Evolutionary conservation across 2,888 invertebrate genomes (phyloP).

Genomic region (Gastracanthus pulcherrimus): DNA sequence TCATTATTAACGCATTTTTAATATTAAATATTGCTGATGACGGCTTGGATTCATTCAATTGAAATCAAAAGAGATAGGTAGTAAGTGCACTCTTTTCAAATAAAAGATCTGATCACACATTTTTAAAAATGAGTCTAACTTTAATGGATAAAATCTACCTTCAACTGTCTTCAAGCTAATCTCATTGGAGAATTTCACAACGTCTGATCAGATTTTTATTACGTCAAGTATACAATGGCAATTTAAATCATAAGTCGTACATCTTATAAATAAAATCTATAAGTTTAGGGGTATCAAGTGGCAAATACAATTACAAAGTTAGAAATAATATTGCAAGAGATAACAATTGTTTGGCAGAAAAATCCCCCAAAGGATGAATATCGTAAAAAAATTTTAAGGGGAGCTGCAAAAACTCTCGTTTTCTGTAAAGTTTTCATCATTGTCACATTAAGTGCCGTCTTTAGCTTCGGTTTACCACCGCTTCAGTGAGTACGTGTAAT

Average conservation of each 20-base stretch:
- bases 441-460: neutral
- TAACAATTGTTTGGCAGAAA: neutral
- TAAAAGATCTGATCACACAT: no score
- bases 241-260: no score
- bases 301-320: neutral
- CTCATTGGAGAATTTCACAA: no score
- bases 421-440: neutral
- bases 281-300: constrained; percentile 11
- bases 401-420: neutral
- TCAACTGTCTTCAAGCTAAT: no score
- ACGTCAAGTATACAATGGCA: no score
- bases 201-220: no score
- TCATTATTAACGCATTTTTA: neutral
- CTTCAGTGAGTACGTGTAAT: constrained; percentile 12
- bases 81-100: no score
- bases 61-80: no score
- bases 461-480: neutral
- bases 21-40: no score
- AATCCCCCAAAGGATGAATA: neutral
- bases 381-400: neutral
- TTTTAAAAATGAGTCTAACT: no score
- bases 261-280: neutral
- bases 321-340: neutral
- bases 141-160: no score
- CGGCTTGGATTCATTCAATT: no score